A percentile compares a stretch with the other conserved stretches of the same genome.
These are phyloP conservation scores for Orientallactaga sibirica DNA, from an alignment of 2,797 vertebrate species.

Conservation along the genomic window DNA sequence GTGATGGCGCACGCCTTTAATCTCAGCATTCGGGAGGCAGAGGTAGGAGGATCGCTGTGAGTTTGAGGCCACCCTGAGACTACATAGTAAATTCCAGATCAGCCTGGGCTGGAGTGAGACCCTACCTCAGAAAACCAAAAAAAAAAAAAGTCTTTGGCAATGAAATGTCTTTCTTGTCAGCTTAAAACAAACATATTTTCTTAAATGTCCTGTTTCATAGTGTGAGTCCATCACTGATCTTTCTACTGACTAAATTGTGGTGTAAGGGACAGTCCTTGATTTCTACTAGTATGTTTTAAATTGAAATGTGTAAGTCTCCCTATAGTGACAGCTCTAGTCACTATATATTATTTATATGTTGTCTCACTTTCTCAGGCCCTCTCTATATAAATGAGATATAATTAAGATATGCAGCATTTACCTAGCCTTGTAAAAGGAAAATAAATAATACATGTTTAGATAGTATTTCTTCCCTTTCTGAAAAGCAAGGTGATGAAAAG, in stretches of 20 bases:
- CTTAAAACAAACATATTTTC: background rate
- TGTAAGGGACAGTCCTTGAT: background rate
- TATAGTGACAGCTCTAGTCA: background rate
- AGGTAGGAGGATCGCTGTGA: too few species aligned
- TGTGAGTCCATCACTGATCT: conserved; percentile 14
- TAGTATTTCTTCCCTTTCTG: background rate
- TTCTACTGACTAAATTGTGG: background rate
- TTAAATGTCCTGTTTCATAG: background rate
- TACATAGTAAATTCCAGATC: too few species aligned
- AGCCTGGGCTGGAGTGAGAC: too few species aligned
- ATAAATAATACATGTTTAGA: background rate
- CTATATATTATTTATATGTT: background rate
- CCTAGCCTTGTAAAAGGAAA: background rate
- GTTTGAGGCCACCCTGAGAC: too few species aligned
- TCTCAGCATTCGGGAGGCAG: too few species aligned
- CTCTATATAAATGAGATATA: conserved; percentile 40
- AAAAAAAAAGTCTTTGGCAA: background rate
- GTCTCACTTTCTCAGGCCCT: background rate
- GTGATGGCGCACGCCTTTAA: too few species aligned
- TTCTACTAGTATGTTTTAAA: conserved; percentile 23
- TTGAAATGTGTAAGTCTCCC: background rate
- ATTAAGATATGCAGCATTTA: conserved; percentile 29
- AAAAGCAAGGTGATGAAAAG: background rate
- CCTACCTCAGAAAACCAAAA: too few species aligned
- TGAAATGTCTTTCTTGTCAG: conserved; percentile 29